phyloP scores from a whole-genome alignment of 2,113 vertebrate species.

The Leucopsar rothschildi region DNA sequence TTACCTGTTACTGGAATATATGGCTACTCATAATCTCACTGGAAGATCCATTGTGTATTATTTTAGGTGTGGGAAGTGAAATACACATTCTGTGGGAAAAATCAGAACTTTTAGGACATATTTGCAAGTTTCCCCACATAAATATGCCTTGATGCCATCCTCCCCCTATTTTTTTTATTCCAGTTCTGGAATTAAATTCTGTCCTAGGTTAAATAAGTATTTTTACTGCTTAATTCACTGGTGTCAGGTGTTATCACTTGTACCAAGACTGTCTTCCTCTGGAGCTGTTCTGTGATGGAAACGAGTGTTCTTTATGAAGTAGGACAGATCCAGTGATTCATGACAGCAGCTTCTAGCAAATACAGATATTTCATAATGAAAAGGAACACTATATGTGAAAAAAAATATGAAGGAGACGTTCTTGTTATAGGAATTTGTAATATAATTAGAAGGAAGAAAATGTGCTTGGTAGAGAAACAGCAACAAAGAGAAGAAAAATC shows the following conservation, averaged over 20 bases:
- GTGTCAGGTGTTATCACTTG: not conserved
- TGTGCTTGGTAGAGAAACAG: not conserved
- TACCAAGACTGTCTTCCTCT: not conserved
- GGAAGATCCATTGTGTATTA: not conserved
- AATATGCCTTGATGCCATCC: not conserved
- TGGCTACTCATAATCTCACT: not conserved
- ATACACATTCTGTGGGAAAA: not conserved
- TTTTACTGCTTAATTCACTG: not conserved
- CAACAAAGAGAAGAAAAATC: conserved; percentile 30
- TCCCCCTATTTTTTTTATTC: not conserved
- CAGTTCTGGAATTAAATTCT: not conserved
- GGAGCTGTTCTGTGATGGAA: not conserved
- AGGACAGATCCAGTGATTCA: not conserved
- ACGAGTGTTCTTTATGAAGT: accelerated
- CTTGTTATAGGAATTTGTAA: not conserved
- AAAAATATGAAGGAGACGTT: not conserved
- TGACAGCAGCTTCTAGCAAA: not conserved
- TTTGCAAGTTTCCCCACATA: not conserved
- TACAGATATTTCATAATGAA: not conserved
- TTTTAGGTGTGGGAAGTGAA: not conserved
- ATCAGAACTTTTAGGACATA: not conserved
- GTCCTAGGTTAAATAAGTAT: not conserved
- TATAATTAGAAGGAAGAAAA: not conserved
- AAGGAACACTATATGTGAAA: not conserved
- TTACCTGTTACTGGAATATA: not conserved